phyloP scores from a whole-genome alignment of 2,113 vertebrate genomes.

The Pipa parva region DNA sequence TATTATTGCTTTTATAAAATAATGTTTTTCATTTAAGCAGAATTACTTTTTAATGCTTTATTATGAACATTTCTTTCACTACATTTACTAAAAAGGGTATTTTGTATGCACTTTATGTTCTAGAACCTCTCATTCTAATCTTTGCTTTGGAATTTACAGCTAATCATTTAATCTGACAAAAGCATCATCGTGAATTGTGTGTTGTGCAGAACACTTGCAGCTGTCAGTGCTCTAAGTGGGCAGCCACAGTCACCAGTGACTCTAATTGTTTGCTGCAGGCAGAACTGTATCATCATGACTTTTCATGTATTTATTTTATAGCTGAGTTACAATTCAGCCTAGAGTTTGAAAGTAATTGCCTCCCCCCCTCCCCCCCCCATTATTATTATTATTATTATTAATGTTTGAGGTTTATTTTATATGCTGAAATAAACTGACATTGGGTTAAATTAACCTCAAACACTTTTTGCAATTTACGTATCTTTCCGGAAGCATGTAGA shows the following conservation, averaged over 20 bases:
- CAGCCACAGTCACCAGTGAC: neutral
- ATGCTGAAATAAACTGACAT: too few species aligned
- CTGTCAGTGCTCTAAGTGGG: neutral
- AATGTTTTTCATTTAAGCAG: neutral
- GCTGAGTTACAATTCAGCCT: neutral
- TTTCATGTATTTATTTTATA: neutral
- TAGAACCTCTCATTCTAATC: neutral
- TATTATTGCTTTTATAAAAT: neutral
- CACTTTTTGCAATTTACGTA: too few species aligned
- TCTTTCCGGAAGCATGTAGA: too few species aligned
- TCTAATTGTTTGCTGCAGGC: neutral
- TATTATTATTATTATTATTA: too few species aligned
- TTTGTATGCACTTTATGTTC: neutral
- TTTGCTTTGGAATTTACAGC: neutral
- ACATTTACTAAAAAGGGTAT: neutral
- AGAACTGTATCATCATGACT: neutral
- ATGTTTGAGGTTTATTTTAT: neutral
- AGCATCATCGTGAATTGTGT: neutral
- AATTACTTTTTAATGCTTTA: conserved; percentile 2
- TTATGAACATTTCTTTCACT: neutral
- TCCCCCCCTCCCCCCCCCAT: neutral
- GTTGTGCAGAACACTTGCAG: neutral
- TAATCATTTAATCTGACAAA: neutral
- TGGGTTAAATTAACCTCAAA: too few species aligned
- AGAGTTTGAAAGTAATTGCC: neutral